phyloP scores from a whole-genome alignment of 2,113 vertebrate species.

The Actenoides hombroni region DNA sequence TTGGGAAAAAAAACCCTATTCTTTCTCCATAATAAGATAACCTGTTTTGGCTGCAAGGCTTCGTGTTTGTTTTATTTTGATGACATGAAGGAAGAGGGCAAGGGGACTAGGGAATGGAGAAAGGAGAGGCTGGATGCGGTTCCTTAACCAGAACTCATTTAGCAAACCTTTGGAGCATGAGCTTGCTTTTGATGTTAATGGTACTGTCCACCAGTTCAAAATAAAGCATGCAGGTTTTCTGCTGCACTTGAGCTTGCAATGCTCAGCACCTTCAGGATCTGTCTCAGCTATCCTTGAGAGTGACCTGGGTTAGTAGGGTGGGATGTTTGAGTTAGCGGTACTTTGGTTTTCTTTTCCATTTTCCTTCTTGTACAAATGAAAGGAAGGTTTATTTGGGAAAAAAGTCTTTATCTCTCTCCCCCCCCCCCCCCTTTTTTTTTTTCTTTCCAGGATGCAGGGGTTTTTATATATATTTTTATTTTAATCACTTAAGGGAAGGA shows the following conservation, averaged over 20 bases:
- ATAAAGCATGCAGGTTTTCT: not conserved
- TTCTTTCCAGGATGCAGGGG: not conserved
- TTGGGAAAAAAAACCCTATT: not conserved
- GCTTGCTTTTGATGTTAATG: not conserved
- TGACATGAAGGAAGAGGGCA: not conserved
- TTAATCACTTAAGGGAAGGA: not conserved
- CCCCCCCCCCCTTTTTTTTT: no score
- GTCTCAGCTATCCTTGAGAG: not conserved
- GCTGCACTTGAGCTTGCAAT: not conserved
- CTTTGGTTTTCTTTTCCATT: not conserved
- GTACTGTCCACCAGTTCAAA: not conserved
- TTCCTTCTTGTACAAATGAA: not conserved
- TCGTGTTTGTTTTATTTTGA: slow-evolving; percentile 11
- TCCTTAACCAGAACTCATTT: not conserved
- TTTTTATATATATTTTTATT: not conserved
- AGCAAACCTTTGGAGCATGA: not conserved
- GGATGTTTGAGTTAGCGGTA: not conserved
- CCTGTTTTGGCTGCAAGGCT: not conserved
- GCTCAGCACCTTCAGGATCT: not conserved
- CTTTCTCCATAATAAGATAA: not conserved
- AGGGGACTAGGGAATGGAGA: not conserved
- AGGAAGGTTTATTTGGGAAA: not conserved
- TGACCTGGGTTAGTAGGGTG: not conserved
- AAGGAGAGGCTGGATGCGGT: not conserved
- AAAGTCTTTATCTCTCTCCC: not conserved